These are phyloP conservation scores for Salmo trutta DNA, from an alignment of 2,797 vertebrate genomes.

Conservation along the genomic window DNA sequence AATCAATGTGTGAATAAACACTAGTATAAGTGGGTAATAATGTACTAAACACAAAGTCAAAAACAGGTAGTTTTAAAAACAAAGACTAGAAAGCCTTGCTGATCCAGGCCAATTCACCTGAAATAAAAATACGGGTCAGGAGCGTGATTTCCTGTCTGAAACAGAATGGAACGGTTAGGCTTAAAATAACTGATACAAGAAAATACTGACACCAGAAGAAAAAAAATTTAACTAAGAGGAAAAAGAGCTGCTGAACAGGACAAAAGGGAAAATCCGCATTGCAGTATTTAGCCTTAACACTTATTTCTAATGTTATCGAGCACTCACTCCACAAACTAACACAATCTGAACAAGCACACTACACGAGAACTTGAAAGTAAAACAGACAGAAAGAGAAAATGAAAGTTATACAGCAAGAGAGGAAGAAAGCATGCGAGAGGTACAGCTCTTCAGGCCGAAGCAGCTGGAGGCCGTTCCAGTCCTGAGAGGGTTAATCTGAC, in stretches of 20 bases:
- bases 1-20: neutral
- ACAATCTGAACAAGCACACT: too few relatives aligned
- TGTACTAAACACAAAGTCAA: neutral
- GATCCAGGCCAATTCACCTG: constrained; percentile 49
- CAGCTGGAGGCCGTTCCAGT: neutral
- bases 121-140: constrained; percentile 67
- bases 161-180: constrained; percentile 45
- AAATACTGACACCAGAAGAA: constrained; percentile 44
- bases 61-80: constrained; percentile 37
- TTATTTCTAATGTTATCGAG: neutral
- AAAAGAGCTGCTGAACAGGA: constrained; percentile 11
- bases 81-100: constrained; percentile 39
- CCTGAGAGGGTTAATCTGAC: neutral
- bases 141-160: constrained; percentile 59
- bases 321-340: neutral
- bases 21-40: neutral
- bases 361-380: neutral
- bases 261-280: neutral
- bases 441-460: neutral
- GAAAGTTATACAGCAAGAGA: neutral
- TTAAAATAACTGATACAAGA: constrained; percentile 53
- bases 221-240: constrained; percentile 23
- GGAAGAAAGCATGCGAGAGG: neutral
- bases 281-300: neutral
- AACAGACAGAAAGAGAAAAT: neutral